Evolutionary conservation across 2,113 vertebrate species (phyloP).

Genomic region (Erythrolamprus reginae): DNA sequence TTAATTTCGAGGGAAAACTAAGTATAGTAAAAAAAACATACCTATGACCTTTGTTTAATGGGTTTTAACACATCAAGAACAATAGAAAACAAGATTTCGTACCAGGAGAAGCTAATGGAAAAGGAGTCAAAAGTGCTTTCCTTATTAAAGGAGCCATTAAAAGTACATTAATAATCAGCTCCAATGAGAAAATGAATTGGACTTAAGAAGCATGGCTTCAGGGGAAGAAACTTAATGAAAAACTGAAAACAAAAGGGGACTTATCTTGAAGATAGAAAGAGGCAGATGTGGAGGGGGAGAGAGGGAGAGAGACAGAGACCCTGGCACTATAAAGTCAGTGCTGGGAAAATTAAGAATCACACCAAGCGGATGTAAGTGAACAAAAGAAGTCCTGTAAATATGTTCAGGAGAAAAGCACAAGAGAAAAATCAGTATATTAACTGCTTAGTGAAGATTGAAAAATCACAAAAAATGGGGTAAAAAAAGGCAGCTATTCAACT

Average conservation of each 20-base stretch:
- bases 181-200: background rate
- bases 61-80: background rate
- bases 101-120: background rate
- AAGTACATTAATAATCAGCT: background rate
- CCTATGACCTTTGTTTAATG: background rate
- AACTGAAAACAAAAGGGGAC: background rate
- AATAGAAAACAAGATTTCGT: background rate
- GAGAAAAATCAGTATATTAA: background rate
- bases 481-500: background rate
- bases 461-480: background rate
- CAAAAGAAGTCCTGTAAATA: background rate
- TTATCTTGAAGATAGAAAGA: background rate
- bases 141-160: background rate
- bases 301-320: too few relatives aligned
- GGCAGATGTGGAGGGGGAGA: background rate
- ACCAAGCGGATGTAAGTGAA: background rate
- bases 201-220: background rate
- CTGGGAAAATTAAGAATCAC: background rate
- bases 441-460: background rate
- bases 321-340: background rate
- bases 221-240: background rate
- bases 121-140: background rate
- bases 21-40: background rate
- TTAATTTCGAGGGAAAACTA: background rate
- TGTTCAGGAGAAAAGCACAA: background rate